A percentile compares a stretch with the other conserved stretches of the same genome.
Evolutionary conservation across 30 jellyfish, hydroid and myxozoan species (phyloP).

Genomic region (Pseudorhiza aurosa): DNA sequence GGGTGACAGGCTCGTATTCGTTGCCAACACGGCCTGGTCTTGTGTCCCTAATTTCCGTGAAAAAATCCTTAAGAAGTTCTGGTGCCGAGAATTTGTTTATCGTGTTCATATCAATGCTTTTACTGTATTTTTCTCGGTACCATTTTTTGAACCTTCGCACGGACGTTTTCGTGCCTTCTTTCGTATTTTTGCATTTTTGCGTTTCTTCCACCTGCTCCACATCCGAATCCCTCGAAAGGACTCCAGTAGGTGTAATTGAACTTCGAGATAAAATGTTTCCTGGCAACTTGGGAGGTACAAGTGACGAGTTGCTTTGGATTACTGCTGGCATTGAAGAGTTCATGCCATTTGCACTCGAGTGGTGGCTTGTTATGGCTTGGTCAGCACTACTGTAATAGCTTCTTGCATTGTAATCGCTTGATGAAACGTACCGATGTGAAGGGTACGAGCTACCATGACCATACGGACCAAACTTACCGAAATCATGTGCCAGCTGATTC

Average conservation of each 20-base stretch:
- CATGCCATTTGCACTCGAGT: constrained; percentile 9
- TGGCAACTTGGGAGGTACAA: constrained; percentile 31
- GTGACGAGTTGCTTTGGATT: constrained; percentile 1
- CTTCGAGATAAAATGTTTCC: constrained; percentile 46
- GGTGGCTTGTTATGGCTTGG: constrained; percentile 14
- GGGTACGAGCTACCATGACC: constrained; percentile 41
- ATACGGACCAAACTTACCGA: constrained; percentile 55
- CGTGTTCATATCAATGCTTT: constrained; percentile 86
- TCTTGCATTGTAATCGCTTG: constrained; percentile 36
- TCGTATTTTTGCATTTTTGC: constrained; percentile 96
- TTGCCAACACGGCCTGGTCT: constrained; percentile 99
- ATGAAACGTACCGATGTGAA: constrained; percentile 47
- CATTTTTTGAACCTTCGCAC: constrained; percentile 94
- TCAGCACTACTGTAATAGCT: constrained; percentile 45
- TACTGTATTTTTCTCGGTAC: constrained; percentile 89
- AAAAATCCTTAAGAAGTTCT: constrained; percentile 92
- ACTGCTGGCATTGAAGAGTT: constrained; percentile 4
- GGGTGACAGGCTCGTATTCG: constrained; percentile 98
- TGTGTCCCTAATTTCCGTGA: constrained; percentile 95
- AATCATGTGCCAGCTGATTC: constrained; percentile 53
- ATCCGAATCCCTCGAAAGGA: constrained; percentile 80
- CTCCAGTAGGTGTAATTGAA: constrained; percentile 56
- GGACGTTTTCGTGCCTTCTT: constrained; percentile 97
- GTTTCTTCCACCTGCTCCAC: constrained; percentile 97
- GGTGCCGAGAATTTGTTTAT: constrained; percentile 95